Evolutionary conservation across 1,140 invertebrate species (phyloP).

Genomic region (Caenorhabditis latens): DNA sequence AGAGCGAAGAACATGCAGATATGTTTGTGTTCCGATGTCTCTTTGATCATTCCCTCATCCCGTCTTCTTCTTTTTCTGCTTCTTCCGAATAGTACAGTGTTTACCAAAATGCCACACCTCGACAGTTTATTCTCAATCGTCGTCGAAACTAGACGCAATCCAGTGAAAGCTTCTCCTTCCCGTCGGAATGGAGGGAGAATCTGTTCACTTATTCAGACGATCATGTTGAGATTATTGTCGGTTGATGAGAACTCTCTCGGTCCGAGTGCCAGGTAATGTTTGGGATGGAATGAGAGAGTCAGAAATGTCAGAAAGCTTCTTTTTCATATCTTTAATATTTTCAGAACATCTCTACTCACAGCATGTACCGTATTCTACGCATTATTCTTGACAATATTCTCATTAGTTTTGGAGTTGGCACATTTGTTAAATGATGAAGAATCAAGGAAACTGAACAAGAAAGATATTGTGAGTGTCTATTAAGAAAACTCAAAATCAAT

Average conservation of each 20-base stretch:
- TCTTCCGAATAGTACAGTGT: not conserved
- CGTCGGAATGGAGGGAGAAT: not conserved
- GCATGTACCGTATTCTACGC: slow-evolving; percentile 75
- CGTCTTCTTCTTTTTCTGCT: not conserved
- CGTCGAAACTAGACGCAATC: slow-evolving; percentile 32
- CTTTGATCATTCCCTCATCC: slow-evolving; percentile 11
- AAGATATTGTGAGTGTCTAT: slow-evolving; percentile 53
- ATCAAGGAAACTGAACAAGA: slow-evolving; percentile 56
- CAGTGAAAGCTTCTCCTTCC: slow-evolving; percentile 41
- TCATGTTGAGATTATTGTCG: slow-evolving; percentile 46
- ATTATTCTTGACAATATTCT: slow-evolving; percentile 75
- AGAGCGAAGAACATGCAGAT: slow-evolving; percentile 29
- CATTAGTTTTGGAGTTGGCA: slow-evolving; percentile 73
- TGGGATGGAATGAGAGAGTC: slow-evolving; percentile 59
- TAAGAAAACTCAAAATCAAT: slow-evolving; percentile 15
- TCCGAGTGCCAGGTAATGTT: slow-evolving; percentile 2
- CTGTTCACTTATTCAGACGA: slow-evolving; percentile 17
- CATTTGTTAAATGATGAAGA: slow-evolving; percentile 68
- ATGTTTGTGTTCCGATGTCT: not conserved
- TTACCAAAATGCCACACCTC: slow-evolving; percentile 35
- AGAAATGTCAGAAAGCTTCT: slow-evolving; percentile 60
- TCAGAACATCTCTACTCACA: slow-evolving; percentile 73
- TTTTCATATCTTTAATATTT: slow-evolving; percentile 29
- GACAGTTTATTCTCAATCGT: slow-evolving; percentile 2
- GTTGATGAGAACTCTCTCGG: not conserved